A percentile compares a stretch with the other conserved stretches of the same genome.
Conservation (phyloP, 2,888 invertebrate genomes). For the Nebria brevicollis region DNA sequence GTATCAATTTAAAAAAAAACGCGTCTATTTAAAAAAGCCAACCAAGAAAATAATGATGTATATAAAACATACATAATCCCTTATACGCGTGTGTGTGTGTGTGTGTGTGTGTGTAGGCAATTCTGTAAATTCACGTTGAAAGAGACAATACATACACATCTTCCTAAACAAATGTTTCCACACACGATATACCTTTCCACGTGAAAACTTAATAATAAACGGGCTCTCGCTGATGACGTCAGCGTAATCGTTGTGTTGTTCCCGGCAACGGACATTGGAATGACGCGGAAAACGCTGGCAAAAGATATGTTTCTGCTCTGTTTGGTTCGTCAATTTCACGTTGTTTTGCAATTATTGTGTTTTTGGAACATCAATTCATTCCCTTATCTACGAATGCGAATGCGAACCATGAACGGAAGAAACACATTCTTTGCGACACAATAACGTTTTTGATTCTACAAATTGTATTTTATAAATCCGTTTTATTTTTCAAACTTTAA, state of each 20-base stretch:
- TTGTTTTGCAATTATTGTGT: neutral
- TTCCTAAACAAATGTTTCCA: neutral
- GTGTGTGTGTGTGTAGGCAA: neutral
- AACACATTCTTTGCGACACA: neutral
- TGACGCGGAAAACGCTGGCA: neutral
- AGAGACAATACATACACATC: neutral
- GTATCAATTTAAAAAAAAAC: neutral
- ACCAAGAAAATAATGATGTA: neutral
- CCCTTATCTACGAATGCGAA: neutral
- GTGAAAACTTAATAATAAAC: constrained; percentile 1
- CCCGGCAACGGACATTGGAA: neutral
- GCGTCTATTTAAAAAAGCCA: neutral
- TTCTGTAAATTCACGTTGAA: neutral
- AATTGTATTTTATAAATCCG: too few relatives aligned
- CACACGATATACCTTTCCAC: neutral
- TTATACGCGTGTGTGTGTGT: too few relatives aligned
- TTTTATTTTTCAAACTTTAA: too few relatives aligned
- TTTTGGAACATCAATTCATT: neutral
- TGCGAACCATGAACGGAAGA: neutral
- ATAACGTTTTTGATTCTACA: too few relatives aligned
- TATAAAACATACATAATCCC: too few relatives aligned
- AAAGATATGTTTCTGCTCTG: neutral
- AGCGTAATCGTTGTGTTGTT: neutral
- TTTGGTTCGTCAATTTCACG: neutral
- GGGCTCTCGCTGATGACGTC: neutral